phyloP scores from a whole-genome alignment of 1,140 invertebrate species.

The Pseudomyrmex gracilis region DNA sequence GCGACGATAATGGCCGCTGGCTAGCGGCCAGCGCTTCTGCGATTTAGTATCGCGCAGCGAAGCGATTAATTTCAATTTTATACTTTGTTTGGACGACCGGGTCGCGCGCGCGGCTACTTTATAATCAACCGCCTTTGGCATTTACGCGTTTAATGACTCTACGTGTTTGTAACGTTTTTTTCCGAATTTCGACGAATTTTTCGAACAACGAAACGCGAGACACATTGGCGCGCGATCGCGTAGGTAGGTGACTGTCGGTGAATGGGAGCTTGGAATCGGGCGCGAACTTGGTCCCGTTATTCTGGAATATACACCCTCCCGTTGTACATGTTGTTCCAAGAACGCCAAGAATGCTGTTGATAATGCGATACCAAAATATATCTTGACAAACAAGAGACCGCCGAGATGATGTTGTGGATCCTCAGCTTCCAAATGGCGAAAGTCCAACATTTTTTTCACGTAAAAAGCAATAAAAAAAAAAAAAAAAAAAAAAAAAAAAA shows the following conservation, averaged over 20 bases:
- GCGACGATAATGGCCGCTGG: constrained; percentile 69
- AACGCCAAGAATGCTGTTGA: constrained; percentile 45
- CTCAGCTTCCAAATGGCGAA: constrained; percentile 19
- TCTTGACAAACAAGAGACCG: constrained; percentile 24
- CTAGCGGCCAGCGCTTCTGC: constrained; percentile 57
- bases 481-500: too few relatives aligned
- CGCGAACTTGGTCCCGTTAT: constrained; percentile 17
- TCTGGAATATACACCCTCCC: background rate
- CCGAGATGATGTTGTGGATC: background rate
- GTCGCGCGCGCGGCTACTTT: constrained; percentile 3
- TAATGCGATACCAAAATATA: constrained; percentile 45
- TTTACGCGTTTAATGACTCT: background rate
- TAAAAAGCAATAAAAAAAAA: background rate
- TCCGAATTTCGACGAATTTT: background rate
- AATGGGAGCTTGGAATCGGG: constrained; percentile 15
- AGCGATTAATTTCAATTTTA: constrained; percentile 66
- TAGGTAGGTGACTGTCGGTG: background rate
- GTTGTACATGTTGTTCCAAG: constrained; percentile 25
- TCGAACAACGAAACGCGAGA: background rate
- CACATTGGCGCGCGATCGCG: background rate
- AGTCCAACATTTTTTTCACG: constrained; percentile 27
- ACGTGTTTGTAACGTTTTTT: background rate
- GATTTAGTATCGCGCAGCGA: constrained; percentile 61
- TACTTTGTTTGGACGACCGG: constrained; percentile 8
- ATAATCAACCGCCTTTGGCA: background rate